phyloP scores from a whole-genome alignment of 2,888 invertebrate genomes.

The Dicyrtoma fusca region DNA sequence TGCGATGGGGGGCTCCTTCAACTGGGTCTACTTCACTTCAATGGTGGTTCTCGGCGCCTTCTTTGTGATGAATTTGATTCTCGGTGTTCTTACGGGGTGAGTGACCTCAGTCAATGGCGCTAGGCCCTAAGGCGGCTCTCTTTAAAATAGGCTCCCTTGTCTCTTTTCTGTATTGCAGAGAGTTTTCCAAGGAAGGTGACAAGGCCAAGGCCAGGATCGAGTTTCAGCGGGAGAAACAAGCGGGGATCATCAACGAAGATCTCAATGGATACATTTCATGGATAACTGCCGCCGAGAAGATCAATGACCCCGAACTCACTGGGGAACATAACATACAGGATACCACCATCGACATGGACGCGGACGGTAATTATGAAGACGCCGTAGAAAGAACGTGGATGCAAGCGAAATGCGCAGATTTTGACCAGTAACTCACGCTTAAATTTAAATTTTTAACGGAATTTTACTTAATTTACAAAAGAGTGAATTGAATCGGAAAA shows the following conservation, averaged over 20 bases:
- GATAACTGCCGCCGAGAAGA: constrained; percentile 67
- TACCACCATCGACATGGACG: too few relatives aligned
- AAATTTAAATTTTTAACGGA: too few relatives aligned
- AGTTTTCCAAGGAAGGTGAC: constrained; percentile 69
- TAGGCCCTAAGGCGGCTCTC: too few relatives aligned
- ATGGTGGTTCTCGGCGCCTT: constrained; percentile 69
- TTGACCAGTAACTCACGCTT: too few relatives aligned
- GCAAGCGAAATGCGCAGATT: too few relatives aligned
- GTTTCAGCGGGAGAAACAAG: constrained; percentile 67
- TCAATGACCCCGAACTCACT: constrained; percentile 57
- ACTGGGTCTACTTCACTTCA: constrained; percentile 68
- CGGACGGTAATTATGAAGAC: too few relatives aligned
- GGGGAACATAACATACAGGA: too few relatives aligned
- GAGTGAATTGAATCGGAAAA: background rate
- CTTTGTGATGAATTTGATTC: constrained; percentile 69
- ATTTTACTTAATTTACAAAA: too few relatives aligned
- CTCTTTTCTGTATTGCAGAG: constrained; percentile 59
- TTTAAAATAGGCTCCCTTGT: too few relatives aligned
- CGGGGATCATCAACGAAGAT: constrained; percentile 67
- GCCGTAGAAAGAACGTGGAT: too few relatives aligned
- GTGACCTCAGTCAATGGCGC: constrained; percentile 53
- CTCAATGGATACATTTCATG: constrained; percentile 67
- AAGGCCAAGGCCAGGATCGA: constrained; percentile 67
- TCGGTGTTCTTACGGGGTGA: constrained; percentile 68
- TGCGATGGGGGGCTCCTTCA: constrained; percentile 63